Percentiles rank a stretch among this genome's conserved stretches.
phyloP scores from a whole-genome alignment of 1,140 invertebrate species.

The Saccostrea echinata region DNA sequence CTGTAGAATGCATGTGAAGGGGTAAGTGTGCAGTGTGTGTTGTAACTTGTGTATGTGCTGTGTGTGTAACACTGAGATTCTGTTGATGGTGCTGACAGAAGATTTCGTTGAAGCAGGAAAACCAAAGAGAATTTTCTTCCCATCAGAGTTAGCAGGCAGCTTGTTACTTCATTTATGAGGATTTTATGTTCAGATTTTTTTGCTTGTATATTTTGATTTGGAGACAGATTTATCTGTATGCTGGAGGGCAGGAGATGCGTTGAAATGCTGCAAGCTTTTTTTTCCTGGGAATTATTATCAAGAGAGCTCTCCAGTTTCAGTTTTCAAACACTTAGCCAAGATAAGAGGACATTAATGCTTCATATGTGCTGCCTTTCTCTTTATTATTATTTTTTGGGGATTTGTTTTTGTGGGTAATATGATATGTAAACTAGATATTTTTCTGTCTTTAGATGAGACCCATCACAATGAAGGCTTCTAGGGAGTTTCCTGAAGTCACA shows the following conservation, averaged over 20 bases:
- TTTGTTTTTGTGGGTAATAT: not conserved
- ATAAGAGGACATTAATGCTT: constrained; percentile 1
- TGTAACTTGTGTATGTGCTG: constrained; percentile 20
- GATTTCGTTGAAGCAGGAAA: not conserved
- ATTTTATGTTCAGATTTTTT: constrained; percentile 5
- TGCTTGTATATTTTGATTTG: constrained; percentile 12
- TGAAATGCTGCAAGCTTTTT: constrained; percentile 21
- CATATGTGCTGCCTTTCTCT: not conserved
- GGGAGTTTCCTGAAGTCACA: constrained; percentile 80
- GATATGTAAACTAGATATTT: constrained; percentile 1
- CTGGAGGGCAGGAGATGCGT: not conserved
- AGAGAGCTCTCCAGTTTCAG: constrained; percentile 1
- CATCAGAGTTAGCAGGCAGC: not conserved
- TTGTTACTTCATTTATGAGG: not conserved
- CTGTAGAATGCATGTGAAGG: constrained; percentile 27
- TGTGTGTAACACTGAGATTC: not conserved
- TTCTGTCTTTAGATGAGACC: constrained; percentile 84
- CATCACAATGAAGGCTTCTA: constrained; percentile 91
- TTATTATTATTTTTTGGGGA: too few species aligned
- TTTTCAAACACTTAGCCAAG: constrained; percentile 14
- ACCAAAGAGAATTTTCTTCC: not conserved
- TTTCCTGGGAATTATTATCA: not conserved
- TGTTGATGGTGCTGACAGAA: not conserved
- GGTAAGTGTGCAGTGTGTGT: constrained; percentile 22
- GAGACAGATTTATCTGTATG: constrained; percentile 25